phyloP scores from a whole-genome alignment of 2,888 invertebrate species.

The Yponomeuta evonymella region DNA sequence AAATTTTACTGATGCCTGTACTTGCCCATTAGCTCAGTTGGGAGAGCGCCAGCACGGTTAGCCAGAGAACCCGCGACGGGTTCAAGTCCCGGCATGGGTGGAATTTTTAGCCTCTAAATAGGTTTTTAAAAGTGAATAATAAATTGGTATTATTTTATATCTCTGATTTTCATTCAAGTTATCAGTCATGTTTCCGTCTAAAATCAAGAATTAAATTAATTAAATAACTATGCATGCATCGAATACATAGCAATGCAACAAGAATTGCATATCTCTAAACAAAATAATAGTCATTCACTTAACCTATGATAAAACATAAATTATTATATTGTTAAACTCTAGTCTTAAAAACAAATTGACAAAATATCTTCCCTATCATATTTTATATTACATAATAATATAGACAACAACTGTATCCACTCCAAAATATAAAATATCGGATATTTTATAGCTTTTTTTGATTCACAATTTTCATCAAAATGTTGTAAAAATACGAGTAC shows the following conservation, averaged over 20 bases:
- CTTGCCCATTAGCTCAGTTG: too few relatives aligned
- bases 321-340: conserved; percentile 12
- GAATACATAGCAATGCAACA: conserved; percentile 23
- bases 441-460: conserved; percentile 32
- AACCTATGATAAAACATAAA: conserved; percentile 10
- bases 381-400: conserved; percentile 39
- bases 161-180: too few relatives aligned
- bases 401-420: conserved; percentile 48
- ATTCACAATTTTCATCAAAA: conserved; percentile 37
- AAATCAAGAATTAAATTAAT: conserved; percentile 21
- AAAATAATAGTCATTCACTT: conserved; percentile 32
- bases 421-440: conserved; percentile 46
- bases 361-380: conserved; percentile 54
- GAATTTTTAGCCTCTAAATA: too few relatives aligned
- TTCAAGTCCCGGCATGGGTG: too few relatives aligned
- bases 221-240: conserved; percentile 26
- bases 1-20: too few relatives aligned
- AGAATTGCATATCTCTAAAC: conserved; percentile 26
- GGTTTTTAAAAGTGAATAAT: too few relatives aligned
- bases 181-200: too few relatives aligned
- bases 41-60: too few relatives aligned
- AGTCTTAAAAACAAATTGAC: conserved; percentile 56
- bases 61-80: too few relatives aligned
- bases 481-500: conserved; percentile 64
- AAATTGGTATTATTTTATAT: too few relatives aligned